These are phyloP conservation scores for Eulimnadia texana DNA, from an alignment of 1,140 invertebrate genomes.

Conservation along the genomic window DNA sequence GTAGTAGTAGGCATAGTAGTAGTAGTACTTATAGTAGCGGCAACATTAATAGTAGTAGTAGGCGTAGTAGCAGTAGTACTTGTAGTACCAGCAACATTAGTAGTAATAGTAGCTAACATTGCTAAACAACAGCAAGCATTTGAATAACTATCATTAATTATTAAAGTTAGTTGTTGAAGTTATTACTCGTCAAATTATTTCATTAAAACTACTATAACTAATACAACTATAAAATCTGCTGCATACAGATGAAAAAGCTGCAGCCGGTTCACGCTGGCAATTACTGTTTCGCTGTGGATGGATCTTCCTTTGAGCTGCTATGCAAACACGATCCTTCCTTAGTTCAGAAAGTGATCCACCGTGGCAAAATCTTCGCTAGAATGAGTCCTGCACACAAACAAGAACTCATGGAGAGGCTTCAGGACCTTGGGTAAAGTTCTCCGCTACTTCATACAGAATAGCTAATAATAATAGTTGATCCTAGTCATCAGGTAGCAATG, in stretches of 20 bases:
- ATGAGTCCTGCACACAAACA: conserved; percentile 49
- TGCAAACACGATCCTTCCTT: conserved; percentile 20
- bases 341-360: conserved; percentile 21
- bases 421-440: conserved; percentile 34
- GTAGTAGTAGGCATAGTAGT: too few relatives aligned
- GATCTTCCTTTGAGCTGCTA: conserved; percentile 24
- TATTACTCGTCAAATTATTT: neutral
- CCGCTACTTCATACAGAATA: neutral
- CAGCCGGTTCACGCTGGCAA: conserved; percentile 7
- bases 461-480: neutral
- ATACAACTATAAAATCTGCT: neutral
- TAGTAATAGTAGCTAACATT: too few relatives aligned
- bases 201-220: neutral
- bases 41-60: too few relatives aligned
- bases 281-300: conserved; percentile 25
- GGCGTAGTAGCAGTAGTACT: too few relatives aligned
- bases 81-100: too few relatives aligned
- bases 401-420: conserved; percentile 37
- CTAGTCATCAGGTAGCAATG: conserved; percentile 30
- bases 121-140: too few relatives aligned
- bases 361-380: conserved; percentile 37
- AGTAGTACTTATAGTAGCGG: too few relatives aligned
- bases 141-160: too few relatives aligned
- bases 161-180: neutral
- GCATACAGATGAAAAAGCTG: neutral